Evolutionary conservation across 2,797 vertebrate species (phyloP), one percentile per base, ranked within the genome.

Genomic region (Numenius phaeopus): DNA sequence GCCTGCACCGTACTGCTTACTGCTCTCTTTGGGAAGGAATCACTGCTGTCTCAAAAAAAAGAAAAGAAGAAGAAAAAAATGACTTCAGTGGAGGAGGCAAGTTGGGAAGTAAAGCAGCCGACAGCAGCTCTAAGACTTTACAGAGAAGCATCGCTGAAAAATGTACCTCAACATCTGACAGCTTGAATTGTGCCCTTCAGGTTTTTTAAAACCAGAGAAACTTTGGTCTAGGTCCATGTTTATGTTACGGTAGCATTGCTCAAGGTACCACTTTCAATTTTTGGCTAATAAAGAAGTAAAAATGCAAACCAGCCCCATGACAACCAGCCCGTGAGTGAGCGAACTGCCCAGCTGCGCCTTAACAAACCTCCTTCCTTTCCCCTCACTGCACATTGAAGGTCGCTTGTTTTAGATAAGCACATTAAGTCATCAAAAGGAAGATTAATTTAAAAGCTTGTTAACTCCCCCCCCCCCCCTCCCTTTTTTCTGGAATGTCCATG

Each of bases 381-480:
- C 52, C 39, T 89, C 77, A 5, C 83, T 81, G 85, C 4, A 10
- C 7, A 30, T 24, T 75, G 64, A 96, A 97, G 83, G 94, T 97
- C 73, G 50, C 83, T 66, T 70, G 50, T 54, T 92, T 73, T 32
- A 90, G 58, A 57, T n/a, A 87, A 92, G 55, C 61, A 58, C 29
- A 54, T 29, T 57, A 94, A 85, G 73, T 84, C 90, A 93, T 19
- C 27, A 72, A 91, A 94, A 82, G 54, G 34, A 89, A 90, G 46
- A 88, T 37, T 65, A 71, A 59, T 75, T 75, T 69, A 69, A 69
- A 88, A 70, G 55, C 55, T 83, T 46, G 2, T 0, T 7, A 37
- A 30, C 11, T 6, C 54, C 40, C 26, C 58, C 26, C 16, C 7
- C 27, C 7, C 20, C n/a, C 18, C 18, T 16, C 15, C 27, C 10